These are phyloP conservation scores for Trogon melanurus DNA, from an alignment of 2,113 vertebrate genomes.

Conservation along the genomic window DNA sequence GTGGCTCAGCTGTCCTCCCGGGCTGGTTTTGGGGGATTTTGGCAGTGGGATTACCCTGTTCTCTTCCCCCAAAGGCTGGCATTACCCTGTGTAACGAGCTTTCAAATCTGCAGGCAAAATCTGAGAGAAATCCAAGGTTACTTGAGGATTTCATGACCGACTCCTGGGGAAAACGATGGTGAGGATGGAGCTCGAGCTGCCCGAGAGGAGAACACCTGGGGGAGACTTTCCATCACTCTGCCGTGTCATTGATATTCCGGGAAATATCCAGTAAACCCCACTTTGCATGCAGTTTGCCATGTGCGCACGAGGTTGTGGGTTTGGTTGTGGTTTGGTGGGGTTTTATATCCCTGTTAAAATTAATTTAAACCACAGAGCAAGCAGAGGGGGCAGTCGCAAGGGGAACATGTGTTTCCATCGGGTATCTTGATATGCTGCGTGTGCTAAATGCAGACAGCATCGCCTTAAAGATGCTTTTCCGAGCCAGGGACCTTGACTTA, in stretches of 20 bases:
- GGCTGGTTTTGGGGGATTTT: neutral
- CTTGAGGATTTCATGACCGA: neutral
- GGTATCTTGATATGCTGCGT: neutral
- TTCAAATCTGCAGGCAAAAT: neutral
- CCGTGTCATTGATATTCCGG: fast-evolving
- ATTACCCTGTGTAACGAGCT: neutral
- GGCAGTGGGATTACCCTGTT: neutral
- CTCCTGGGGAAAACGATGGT: neutral
- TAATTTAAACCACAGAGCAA: neutral
- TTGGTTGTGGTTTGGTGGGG: neutral
- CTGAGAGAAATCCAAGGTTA: neutral
- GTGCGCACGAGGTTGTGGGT: neutral
- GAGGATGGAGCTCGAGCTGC: neutral
- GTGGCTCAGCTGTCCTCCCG: neutral
- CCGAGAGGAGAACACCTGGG: neutral
- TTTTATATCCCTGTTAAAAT: neutral
- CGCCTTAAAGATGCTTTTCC: neutral
- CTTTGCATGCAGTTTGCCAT: neutral
- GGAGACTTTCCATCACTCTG: neutral
- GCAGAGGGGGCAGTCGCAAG: neutral
- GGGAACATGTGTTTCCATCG: neutral
- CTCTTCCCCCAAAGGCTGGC: neutral
- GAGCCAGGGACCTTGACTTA: neutral
- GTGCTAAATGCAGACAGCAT: neutral
- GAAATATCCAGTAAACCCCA: neutral